Conservation (phyloP, 2,113 vertebrate species). For the Odontesthes bonariensis region DNA sequence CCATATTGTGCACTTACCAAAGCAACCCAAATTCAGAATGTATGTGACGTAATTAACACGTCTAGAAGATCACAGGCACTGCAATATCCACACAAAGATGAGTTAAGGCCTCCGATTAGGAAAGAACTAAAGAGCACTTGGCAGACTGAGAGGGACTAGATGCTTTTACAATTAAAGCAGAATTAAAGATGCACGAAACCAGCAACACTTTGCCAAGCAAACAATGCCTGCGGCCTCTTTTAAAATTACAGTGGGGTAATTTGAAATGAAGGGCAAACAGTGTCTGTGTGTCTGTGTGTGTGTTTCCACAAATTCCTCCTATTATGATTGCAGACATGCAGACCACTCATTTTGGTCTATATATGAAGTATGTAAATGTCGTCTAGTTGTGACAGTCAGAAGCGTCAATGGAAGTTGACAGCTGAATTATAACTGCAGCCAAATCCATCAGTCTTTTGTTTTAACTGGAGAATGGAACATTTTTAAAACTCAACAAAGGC, state of each 20-base stretch:
- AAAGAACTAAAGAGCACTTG: slow-evolving; percentile 81
- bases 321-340: slow-evolving; percentile 80
- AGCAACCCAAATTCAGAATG: neutral
- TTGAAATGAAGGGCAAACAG: slow-evolving; percentile 87
- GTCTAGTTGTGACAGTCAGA: slow-evolving; percentile 85
- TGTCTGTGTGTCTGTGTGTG: slow-evolving; percentile 43
- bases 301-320: slow-evolving; percentile 70
- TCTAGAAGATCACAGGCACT: slow-evolving; percentile 62
- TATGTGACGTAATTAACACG: slow-evolving; percentile 66
- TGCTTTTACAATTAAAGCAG: slow-evolving; percentile 78
- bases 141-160: slow-evolving; percentile 52
- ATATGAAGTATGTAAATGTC: slow-evolving; percentile 90
- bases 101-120: slow-evolving; percentile 74
- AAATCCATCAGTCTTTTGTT: slow-evolving; percentile 88
- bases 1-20: neutral
- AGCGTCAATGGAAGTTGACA: slow-evolving; percentile 88
- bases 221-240: slow-evolving; percentile 84
- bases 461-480: slow-evolving; percentile 87
- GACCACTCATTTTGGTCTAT: slow-evolving; percentile 81
- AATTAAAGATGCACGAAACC: slow-evolving; percentile 85
- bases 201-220: slow-evolving; percentile 84
- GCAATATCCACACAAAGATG: slow-evolving; percentile 70
- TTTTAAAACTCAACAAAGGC: slow-evolving; percentile 94
- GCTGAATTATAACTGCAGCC: slow-evolving; percentile 88
- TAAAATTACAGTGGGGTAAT: slow-evolving; percentile 85